Evolutionary conservation across 2,113 vertebrate species (phyloP), one percentile per base, ranked within the genome.

Genomic region (Nanorana parkeri): DNA sequence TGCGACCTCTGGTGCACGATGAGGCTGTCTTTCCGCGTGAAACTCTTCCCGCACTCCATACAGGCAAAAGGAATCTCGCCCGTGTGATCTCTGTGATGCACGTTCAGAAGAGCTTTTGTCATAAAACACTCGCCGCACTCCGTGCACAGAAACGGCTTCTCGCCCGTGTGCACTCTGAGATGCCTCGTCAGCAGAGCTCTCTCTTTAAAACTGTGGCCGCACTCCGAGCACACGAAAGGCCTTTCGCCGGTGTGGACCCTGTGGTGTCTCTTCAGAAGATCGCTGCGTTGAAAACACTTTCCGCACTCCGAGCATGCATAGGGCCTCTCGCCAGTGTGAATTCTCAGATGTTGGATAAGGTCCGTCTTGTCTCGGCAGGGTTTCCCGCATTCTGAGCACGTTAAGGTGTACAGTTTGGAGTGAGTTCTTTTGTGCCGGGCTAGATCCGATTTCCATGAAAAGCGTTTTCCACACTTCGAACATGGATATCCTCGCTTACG

Each of bases 231-330:
- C 13, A 92, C 87, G 4, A 93, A 95, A 0, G 94, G 95, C 75
- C 93, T 95, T 78, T 95, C 95, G 67, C 95, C 95, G 0, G 93
- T 95, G 84, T 96, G 95, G 74, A 93, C 93, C 68, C 92, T 91
- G 86, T 93, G 93, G 87, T 96, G 95, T 16, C 91, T 86, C 71
- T 93, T 85, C 76, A 95, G 91, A 0, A 91, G 92, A 77, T 94
- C 92, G 47, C 94, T 95, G 85, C 94, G 91, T 65, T 93, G 94
- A 47, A 95, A 96, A 36, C 87, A 76, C 81, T 93, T 95, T 8
- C 90, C 92, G 73, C 95, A 96, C 1, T 92, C 89, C 0, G 52
- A 68, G 68, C 95, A 96, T 17, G 86, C 84, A 64, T 94, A 96
- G 0, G 94, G 94, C 54, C 92, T 93, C 84, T 94, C 93, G 72